Conservation (phyloP, 1,140 invertebrate species). For the Bombus picipes region DNA sequence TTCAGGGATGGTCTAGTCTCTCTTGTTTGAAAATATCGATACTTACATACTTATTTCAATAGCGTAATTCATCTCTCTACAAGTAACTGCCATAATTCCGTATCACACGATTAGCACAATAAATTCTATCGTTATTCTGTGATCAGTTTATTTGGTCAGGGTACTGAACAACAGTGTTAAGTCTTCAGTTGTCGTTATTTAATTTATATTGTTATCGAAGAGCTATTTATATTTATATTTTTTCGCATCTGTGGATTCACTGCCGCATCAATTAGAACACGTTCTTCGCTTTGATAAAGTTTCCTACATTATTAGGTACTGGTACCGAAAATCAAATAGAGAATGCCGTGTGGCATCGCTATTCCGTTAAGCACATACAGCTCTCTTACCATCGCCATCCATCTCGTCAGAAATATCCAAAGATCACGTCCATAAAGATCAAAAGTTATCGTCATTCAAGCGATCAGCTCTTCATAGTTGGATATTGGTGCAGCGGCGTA, state of each 20-base stretch:
- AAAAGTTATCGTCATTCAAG: not conserved
- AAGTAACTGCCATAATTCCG: too few species aligned
- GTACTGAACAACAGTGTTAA: too few species aligned
- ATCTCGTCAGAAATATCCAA: not conserved
- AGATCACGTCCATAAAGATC: not conserved
- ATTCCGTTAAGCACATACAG: not conserved
- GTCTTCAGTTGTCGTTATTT: too few species aligned
- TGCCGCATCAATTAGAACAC: too few species aligned
- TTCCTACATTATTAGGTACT: not conserved
- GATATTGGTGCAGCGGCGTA: not conserved
- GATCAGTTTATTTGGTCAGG: too few species aligned
- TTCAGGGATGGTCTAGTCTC: not conserved
- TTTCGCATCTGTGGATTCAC: too few species aligned
- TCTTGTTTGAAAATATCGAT: not conserved
- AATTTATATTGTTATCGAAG: too few species aligned
- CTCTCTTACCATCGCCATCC: not conserved
- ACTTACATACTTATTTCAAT: not conserved
- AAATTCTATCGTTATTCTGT: too few species aligned
- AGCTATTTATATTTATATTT: too few species aligned
- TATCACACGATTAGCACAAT: too few species aligned
- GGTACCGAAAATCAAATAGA: not conserved
- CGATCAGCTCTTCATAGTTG: not conserved
- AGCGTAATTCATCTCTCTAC: too few species aligned
- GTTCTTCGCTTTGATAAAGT: too few species aligned
- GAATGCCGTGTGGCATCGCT: not conserved